Base-by-base conservation (phyloP, 1,140 invertebrate genomes). In the Drosophila dunni region DNA sequence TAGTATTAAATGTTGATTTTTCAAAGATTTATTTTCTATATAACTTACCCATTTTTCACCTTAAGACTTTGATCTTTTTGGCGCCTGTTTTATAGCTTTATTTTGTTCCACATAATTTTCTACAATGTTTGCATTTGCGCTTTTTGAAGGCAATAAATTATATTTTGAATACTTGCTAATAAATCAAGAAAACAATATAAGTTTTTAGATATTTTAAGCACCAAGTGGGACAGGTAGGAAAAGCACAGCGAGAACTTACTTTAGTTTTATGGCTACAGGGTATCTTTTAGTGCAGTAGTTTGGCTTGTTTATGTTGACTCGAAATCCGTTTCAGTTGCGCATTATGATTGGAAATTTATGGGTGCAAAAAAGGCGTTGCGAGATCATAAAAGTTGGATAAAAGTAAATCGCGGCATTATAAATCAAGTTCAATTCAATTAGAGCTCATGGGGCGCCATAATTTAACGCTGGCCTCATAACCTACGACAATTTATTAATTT, bases 351-450 rank as follows among this genome's bases (percentile, higher is more conserved):
- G 11, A 48, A 71, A 84, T 79, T 69, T 76, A 63, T 75, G 50
- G 40, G 44, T 50, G 24, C 24, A 29, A 20, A 45, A 56, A 58
- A 68, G 67, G 66, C 74, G 68, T 66, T 72, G n/a, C 20, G 75
- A 63, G 73, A 53, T 75, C 62, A 46, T n/a, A 63, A 69, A 83
- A 75, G 70, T 48, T 78, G 72, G 70, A 84, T 84, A 81, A 85
- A 85, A 85, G 74, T 58, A 68, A 76, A 78, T 57, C 46, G 69
- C 53, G 46, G 77, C 77, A 84, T 63, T 78, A 88, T 88, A 88
- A 88, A 88, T 88, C 83, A 88, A 88, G 84, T 88, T 88, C 83
- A 88, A 88, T 88, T 88, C 84, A 88, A 88, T 89, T 88, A 89
- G 78, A 83, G 77, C 73, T 45, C 62, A 72, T 63, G 73, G 75